phyloP scores from a whole-genome alignment of 2,113 vertebrate genomes.

The Chaetodon auriga region DNA sequence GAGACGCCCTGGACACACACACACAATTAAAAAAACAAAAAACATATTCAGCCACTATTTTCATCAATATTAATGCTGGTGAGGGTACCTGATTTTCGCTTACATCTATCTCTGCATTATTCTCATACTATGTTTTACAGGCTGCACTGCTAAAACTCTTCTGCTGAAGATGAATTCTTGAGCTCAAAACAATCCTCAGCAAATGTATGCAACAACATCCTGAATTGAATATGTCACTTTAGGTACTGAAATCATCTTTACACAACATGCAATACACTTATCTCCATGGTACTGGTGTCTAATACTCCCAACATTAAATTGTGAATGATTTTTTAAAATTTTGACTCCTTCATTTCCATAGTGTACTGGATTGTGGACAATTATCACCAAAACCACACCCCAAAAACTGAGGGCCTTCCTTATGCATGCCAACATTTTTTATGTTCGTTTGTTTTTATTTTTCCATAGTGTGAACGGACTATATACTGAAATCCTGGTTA shows the following conservation, averaged over 20 bases:
- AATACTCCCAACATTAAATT: too few relatives aligned
- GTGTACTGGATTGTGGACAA: too few relatives aligned
- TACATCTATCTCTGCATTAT: not conserved
- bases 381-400: too few relatives aligned
- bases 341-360: too few relatives aligned
- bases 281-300: too few relatives aligned
- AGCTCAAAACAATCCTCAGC: not conserved
- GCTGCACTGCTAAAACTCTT: not conserved
- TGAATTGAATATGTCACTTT: not conserved
- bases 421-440: not conserved
- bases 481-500: not conserved
- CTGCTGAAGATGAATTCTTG: not conserved
- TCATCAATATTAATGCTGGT: not conserved
- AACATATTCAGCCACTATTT: not conserved
- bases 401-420: too few relatives aligned
- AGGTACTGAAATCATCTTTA: not conserved
- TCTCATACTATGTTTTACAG: not conserved
- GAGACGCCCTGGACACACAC: slow-evolving; percentile 79
- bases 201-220: not conserved
- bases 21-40: not conserved
- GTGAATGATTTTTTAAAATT: too few relatives aligned
- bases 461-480: not conserved
- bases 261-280: too few relatives aligned
- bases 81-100: not conserved
- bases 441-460: not conserved